Evolutionary conservation across 2,113 vertebrate genomes (phyloP), one percentile per base, ranked within the genome.

Genomic region (Motacilla alba): DNA sequence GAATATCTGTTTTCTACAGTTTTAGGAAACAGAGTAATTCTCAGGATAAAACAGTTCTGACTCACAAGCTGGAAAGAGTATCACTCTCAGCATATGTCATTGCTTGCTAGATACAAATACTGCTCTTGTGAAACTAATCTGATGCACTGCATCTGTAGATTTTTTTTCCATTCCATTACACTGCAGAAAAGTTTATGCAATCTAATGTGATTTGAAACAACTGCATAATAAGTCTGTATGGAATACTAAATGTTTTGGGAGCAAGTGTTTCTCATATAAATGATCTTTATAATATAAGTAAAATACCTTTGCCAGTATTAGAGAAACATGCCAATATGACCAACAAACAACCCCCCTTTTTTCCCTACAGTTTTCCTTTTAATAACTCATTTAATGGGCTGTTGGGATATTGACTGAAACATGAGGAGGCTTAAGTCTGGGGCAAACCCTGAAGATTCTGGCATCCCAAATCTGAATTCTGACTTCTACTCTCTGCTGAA

Each of bases 181-280:
- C 49, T 92, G 77, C 83, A 94, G 75, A 89, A 83, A 90, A 75
- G 76, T 86, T 95, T 86, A 92, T 67, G 72, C 41, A 83, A 88
- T 68, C 56, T 89, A 83, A 90, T 63, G 56, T 78, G 76, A 78
- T 91, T 94, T 87, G 75, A 83, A 93, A 94, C 70, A 64, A 77
- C 62, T 73, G 77, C 60, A 87, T 50, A 77, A 2, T 76, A 90
- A 80, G 21, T 67, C 89, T 18, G 5, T 59, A 80, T 8, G 59
- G 92, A 96, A 95, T 89, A 66, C 50, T 53, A 94, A 80, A 41
- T 64, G 52, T 69, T 83, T 66, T 43, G 27, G 49, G 41, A 95
- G 11, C 37, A 56, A 75, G 19, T 9, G 15, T 47, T 90, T 80
- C 56, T 84, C 17, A 53, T 37, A 79, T 14, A 78, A 89, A 86